These are phyloP conservation scores for Poecilia latipinna DNA, from an alignment of 2,113 vertebrate genomes.

Conservation along the genomic window DNA sequence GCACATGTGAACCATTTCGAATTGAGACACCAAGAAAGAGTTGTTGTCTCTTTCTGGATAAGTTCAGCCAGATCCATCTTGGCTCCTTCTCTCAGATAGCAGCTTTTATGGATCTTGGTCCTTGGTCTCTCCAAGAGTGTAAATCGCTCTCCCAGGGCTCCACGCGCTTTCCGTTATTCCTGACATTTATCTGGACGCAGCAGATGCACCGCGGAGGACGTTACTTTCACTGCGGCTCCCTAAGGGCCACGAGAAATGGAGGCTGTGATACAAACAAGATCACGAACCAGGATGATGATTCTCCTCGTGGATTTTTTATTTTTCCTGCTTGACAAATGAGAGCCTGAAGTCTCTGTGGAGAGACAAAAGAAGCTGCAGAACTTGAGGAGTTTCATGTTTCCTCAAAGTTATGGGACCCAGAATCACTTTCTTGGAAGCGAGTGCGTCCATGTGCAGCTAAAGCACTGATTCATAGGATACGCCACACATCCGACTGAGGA, in stretches of 20 bases:
- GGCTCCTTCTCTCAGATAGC: constrained; percentile 43
- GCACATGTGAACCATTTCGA: constrained; percentile 22
- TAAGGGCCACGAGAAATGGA: constrained; percentile 27
- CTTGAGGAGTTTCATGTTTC: constrained; percentile 30
- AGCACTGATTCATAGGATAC: constrained; percentile 40
- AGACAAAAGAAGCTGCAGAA: constrained; percentile 37
- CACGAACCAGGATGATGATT: constrained; percentile 50
- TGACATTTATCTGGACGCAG: constrained; percentile 67
- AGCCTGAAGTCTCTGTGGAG: constrained; percentile 25
- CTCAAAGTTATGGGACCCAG: constrained; percentile 30
- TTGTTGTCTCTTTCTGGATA: constrained; percentile 24
- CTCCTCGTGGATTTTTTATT: constrained; percentile 23
- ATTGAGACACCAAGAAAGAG: constrained; percentile 19
- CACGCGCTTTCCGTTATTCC: constrained; percentile 41
- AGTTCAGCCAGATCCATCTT: constrained; percentile 35
- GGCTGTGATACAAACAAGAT: constrained; percentile 48
- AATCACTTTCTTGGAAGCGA: constrained; percentile 48
- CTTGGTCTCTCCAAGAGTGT: constrained; percentile 41
- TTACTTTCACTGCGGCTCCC: constrained; percentile 44
- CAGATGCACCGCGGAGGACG: constrained; percentile 60
- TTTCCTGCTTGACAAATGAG: constrained; percentile 46
- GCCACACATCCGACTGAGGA: constrained; percentile 18
- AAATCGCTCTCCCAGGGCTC: constrained; percentile 55
- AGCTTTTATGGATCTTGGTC: constrained; percentile 43
- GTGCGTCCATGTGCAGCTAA: constrained; percentile 16